phyloP scores from a whole-genome alignment of 2,888 invertebrate genomes.

The Eupithecia abbreviata region DNA sequence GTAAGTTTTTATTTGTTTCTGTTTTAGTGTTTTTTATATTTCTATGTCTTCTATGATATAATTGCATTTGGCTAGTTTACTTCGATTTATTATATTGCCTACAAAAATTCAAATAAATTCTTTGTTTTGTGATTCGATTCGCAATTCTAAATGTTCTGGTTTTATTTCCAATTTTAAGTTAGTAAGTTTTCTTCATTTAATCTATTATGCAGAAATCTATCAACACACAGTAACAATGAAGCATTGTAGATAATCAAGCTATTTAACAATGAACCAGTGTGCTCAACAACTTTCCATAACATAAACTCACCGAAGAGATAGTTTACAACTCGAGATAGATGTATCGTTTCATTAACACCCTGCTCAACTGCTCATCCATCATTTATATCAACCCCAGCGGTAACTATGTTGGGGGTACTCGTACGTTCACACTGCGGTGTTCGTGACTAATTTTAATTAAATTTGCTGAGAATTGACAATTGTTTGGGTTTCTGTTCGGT shows the following conservation, averaged over 20 bases:
- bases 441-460: conserved; percentile 40
- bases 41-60: no score
- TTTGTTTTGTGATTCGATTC: background rate
- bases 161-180: background rate
- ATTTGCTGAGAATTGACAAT: conserved; percentile 36
- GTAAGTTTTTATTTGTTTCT: conserved; percentile 58
- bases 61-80: background rate
- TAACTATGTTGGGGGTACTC: conserved; percentile 24
- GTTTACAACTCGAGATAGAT: conserved; percentile 45
- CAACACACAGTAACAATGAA: background rate
- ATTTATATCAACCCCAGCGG: conserved; percentile 29
- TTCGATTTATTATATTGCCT: background rate
- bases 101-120: background rate
- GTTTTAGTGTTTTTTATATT: background rate
- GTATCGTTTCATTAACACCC: conserved; percentile 50
- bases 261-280: background rate
- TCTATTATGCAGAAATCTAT: background rate
- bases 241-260: background rate
- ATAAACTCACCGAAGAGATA: background rate
- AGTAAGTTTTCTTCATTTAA: background rate
- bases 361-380: conserved; percentile 45
- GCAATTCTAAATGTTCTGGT: background rate
- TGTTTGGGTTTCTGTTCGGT: conserved; percentile 36
- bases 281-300: background rate
- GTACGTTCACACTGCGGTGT: conserved; percentile 21